phyloP scores from a whole-genome alignment of 2,113 vertebrate genomes.

The Oryzias woworae region DNA sequence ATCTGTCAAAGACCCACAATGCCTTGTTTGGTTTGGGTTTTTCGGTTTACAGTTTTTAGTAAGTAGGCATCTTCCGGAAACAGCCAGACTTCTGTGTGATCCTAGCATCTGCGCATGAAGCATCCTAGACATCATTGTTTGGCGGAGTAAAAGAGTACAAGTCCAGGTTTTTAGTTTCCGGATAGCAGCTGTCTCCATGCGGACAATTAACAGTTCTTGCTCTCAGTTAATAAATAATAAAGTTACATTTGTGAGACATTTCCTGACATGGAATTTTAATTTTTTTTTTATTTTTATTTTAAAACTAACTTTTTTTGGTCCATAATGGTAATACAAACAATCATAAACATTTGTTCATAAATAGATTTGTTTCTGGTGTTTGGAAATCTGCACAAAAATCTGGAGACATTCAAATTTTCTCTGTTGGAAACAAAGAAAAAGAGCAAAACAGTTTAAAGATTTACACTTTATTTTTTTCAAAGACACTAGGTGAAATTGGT shows the following conservation, averaged over 20 bases:
- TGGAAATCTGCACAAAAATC: too few relatives aligned
- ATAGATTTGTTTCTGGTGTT: too few relatives aligned
- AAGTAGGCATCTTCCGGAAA: constrained; percentile 26
- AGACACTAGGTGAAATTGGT: constrained; percentile 6
- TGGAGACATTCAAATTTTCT: too few relatives aligned
- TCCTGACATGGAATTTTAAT: neutral
- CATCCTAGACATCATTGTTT: constrained; percentile 52
- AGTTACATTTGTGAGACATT: constrained; percentile 8
- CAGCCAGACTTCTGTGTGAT: constrained; percentile 51
- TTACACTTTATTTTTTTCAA: neutral
- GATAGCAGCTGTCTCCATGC: constrained; percentile 38
- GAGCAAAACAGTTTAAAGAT: neutral
- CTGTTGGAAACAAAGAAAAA: too few relatives aligned
- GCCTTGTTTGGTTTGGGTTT: constrained; percentile 59
- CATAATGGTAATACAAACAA: too few relatives aligned
- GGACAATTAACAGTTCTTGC: constrained; percentile 29
- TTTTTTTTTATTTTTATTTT: neutral
- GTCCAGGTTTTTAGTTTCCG: constrained; percentile 33
- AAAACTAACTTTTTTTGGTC: too few relatives aligned
- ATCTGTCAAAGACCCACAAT: constrained; percentile 23
- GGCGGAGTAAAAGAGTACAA: constrained; percentile 48
- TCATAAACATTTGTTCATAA: too few relatives aligned
- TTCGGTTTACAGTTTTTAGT: constrained; percentile 35
- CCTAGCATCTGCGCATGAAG: constrained; percentile 57
- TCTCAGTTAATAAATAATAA: constrained; percentile 24